Evolutionary conservation across 2,888 invertebrate species (phyloP).

Genomic region (Dendrolimus pini): DNA sequence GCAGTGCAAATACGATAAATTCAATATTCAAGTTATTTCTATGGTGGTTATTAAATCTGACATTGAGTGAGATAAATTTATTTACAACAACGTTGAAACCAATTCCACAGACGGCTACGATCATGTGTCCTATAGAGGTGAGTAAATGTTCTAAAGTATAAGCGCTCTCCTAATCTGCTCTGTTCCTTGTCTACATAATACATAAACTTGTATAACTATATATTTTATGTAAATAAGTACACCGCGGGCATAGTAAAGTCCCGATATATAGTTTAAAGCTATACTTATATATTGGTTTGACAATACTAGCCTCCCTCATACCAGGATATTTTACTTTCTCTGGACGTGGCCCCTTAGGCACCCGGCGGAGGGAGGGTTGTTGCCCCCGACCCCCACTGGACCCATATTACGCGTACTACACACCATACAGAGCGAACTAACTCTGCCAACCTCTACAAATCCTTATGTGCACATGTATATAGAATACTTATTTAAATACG

Average conservation of each 20-base stretch:
- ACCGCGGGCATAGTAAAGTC: slow-evolving; percentile 53
- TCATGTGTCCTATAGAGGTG: background rate
- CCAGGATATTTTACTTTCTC: slow-evolving; percentile 76
- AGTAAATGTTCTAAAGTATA: slow-evolving; percentile 38
- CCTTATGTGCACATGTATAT: slow-evolving; percentile 56
- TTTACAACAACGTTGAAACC: background rate
- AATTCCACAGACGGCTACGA: background rate
- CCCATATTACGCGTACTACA: slow-evolving; percentile 66
- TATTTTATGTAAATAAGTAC: slow-evolving; percentile 74
- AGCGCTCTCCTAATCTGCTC: slow-evolving; percentile 58
- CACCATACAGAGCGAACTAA: slow-evolving; percentile 69
- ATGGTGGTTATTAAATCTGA: background rate
- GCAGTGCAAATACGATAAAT: no score
- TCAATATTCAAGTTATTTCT: no score
- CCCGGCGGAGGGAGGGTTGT: slow-evolving; percentile 36
- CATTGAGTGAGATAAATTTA: background rate
- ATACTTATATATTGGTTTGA: slow-evolving; percentile 71
- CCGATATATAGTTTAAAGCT: slow-evolving; percentile 74
- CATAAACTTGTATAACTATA: slow-evolving; percentile 66
- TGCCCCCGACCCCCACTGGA: slow-evolving; percentile 32
- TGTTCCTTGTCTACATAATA: slow-evolving; percentile 72
- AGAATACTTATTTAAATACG: slow-evolving; percentile 67
- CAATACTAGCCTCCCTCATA: slow-evolving; percentile 74
- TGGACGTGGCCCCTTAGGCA: slow-evolving; percentile 71
- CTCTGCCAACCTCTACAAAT: slow-evolving; percentile 67